A percentile compares a stretch with the other conserved stretches of the same genome.
These are phyloP conservation scores for Recurvirostra avosetta DNA, from an alignment of 2,113 vertebrate species.

Conservation along the genomic window DNA sequence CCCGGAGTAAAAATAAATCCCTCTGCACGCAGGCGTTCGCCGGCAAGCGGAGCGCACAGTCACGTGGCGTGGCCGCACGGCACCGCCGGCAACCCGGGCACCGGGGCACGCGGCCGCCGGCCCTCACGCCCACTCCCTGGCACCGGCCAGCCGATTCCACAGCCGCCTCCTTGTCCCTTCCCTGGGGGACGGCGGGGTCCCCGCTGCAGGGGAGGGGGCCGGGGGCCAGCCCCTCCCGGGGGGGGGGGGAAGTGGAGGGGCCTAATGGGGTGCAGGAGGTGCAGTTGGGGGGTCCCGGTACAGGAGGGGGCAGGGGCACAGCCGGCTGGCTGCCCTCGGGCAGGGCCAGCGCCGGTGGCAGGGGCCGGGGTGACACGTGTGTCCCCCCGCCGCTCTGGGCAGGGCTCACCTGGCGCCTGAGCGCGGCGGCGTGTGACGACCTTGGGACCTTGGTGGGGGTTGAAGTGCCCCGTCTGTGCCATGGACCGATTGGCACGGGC, in stretches of 20 bases:
- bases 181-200: neutral
- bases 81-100: neutral
- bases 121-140: neutral
- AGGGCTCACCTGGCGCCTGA: neutral
- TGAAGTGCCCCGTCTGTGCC: fast-evolving
- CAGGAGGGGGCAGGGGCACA: neutral
- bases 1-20: constrained; percentile 46
- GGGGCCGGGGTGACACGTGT: neutral
- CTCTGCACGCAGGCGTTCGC: neutral
- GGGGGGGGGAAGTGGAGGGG: neutral
- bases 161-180: neutral
- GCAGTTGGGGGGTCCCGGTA: fast-evolving
- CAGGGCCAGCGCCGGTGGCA: neutral
- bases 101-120: neutral
- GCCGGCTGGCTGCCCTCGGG: neutral
- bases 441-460: neutral
- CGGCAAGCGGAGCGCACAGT: neutral
- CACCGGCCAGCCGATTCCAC: neutral
- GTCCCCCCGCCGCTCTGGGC: too few relatives aligned
- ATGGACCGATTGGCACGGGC: neutral
- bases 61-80: constrained; percentile 16
- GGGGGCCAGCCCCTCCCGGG: neutral
- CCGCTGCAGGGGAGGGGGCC: neutral
- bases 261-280: neutral
- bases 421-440: fast-evolving